Base-by-base conservation (phyloP, 2,888 invertebrate species). In the Marasmarcha lunaedactyla region DNA sequence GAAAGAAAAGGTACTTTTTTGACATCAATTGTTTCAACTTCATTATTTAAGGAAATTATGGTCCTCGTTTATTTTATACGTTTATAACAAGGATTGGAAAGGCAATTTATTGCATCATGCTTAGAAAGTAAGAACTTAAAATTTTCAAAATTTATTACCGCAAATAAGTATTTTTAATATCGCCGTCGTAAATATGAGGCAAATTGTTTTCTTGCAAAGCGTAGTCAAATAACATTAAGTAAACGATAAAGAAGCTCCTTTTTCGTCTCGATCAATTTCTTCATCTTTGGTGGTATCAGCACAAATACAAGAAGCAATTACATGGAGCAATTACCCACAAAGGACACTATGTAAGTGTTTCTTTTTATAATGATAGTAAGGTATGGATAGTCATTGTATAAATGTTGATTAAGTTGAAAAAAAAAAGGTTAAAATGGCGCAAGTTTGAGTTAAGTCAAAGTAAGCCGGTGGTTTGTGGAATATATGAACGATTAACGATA, bases 1-100 rank as follows among this genome's bases (percentile, higher is more conserved):
- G 49, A 51, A 59, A 55, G 50, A 53, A 52, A 50, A 44, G 47
- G 47, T 54, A 49, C 47, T 41, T 41, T 41, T 44, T 46, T 47
- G 20, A 7, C 20, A 20, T 5, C 20, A 7, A 20, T 20, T 20
- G 47, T 46, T 37, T 50, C 49, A 52, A 53, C 50, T 52, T 52
- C 51, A 51, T 52, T 49, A 51, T 45, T 5, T 20, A 20, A 20
- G 20, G 20, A 20, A 20, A 20, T 20, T 40, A 44, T 44, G 39
- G 20, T 20, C 20, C 20, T 7, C n/a, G n/a, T n/a, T n/a, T n/a
- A n/a, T n/a, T 20, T 20, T 20, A 20, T 20, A 3, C 4, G 20
- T 20, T 20, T 20, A 5, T 20, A 20, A 20, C 20, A 20, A 20
- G 20, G 3, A 20, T 20, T 7, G 20, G 20, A 3, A 20, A 20